Conservation (phyloP, 1,140 invertebrate species). For the Drosophila novamexicana region DNA sequence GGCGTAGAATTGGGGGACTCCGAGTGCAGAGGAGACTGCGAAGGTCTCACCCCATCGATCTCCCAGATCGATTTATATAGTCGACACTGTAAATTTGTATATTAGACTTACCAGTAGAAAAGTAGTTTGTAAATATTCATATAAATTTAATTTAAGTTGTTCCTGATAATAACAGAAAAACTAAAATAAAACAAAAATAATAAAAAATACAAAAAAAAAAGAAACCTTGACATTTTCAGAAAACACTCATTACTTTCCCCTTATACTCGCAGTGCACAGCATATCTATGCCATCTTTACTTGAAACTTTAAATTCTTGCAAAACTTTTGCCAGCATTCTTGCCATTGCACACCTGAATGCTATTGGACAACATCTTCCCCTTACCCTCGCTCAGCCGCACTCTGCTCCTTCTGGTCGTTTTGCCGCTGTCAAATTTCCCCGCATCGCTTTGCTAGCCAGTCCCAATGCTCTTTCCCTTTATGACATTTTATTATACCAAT, state of each 20-base stretch:
- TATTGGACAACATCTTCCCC: constrained; percentile 21
- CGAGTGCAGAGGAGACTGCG: too few relatives aligned
- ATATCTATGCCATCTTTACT: neutral
- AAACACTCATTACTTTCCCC: neutral
- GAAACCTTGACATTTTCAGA: neutral
- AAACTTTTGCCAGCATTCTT: constrained; percentile 6
- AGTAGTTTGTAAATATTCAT: too few relatives aligned
- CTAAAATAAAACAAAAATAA: too few relatives aligned
- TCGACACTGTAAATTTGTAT: too few relatives aligned
- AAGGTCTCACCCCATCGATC: too few relatives aligned
- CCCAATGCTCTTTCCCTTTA: constrained; percentile 57
- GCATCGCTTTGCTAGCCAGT: constrained; percentile 15
- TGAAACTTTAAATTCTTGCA: constrained; percentile 1
- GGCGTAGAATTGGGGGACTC: too few relatives aligned
- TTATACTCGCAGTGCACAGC: neutral
- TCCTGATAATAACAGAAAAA: too few relatives aligned
- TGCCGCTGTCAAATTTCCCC: constrained; percentile 9
- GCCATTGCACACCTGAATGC: constrained; percentile 2
- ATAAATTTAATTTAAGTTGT: too few relatives aligned
- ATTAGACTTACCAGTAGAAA: too few relatives aligned
- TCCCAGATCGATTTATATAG: too few relatives aligned
- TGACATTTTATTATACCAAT: constrained; percentile 81
- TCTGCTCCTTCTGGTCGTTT: neutral
- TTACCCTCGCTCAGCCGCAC: neutral
- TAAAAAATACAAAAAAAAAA: too few relatives aligned